Percentiles rank a stretch among this genome's conserved stretches.
These are phyloP conservation scores for Herminia tarsipennalis DNA, from an alignment of 2,888 invertebrate genomes.

Conservation along the genomic window DNA sequence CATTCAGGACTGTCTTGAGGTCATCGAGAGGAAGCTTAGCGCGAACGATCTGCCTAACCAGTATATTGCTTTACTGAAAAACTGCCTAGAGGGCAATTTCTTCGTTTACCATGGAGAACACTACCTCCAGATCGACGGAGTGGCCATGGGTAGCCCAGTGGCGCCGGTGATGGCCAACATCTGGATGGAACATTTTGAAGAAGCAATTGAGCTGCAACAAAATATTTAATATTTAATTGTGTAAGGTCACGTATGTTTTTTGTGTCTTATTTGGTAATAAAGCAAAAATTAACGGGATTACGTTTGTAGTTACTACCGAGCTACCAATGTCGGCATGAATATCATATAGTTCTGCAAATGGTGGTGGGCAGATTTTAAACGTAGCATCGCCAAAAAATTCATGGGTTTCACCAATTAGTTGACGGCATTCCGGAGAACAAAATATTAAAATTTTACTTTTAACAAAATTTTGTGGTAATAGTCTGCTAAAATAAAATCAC, in stretches of 20 bases:
- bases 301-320: slow-evolving; percentile 14
- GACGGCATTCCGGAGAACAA: not conserved
- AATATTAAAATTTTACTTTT: not conserved
- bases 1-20: no score
- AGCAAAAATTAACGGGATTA: slow-evolving; percentile 18
- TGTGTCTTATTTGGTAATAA: slow-evolving; percentile 15
- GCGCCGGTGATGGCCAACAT: no score
- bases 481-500: not conserved
- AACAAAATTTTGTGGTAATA: no score
- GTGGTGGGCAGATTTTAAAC: slow-evolving; percentile 16
- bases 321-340: slow-evolving; percentile 20
- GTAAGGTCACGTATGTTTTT: slow-evolving; percentile 14
- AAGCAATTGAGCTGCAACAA: no score
- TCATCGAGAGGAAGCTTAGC: no score
- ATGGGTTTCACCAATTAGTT: slow-evolving; percentile 1
- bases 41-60: no score
- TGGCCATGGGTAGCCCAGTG: no score
- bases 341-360: slow-evolving; percentile 18
- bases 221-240: slow-evolving; percentile 14
- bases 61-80: no score
- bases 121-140: no score
- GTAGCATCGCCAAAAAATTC: slow-evolving; percentile 18
- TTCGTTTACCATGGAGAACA: no score
- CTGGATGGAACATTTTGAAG: no score
- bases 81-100: no score